These are phyloP conservation scores for Thecophora atra DNA, from an alignment of 2,888 invertebrate genomes.

Conservation along the genomic window DNA sequence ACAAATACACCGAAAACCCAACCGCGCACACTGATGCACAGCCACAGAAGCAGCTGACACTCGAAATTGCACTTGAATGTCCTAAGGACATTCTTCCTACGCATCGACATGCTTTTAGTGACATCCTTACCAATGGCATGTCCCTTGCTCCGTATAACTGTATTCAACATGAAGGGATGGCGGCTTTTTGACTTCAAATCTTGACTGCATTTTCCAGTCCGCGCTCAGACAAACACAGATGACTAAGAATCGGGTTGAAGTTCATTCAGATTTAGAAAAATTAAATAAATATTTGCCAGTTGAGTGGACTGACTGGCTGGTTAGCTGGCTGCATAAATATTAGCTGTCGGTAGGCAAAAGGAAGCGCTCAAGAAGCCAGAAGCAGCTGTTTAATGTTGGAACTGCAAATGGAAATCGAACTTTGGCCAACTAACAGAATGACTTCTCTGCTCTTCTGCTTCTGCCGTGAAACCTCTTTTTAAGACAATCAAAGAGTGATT, in stretches of 20 bases:
- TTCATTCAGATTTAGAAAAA: not conserved
- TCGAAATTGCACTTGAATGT: not conserved
- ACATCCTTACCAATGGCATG: no score
- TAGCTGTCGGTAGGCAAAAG: not conserved
- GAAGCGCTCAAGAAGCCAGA: not conserved
- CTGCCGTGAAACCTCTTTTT: no score
- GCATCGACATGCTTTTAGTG: no score
- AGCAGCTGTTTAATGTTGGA: not conserved
- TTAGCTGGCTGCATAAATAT: conserved; percentile 4
- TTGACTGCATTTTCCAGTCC: not conserved
- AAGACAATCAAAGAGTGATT: no score
- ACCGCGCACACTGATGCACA: not conserved
- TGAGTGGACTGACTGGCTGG: not conserved
- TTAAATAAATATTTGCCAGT: conserved; percentile 23
- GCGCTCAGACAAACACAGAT: not conserved
- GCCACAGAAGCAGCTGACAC: conserved; percentile 6
- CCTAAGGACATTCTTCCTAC: no score
- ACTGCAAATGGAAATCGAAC: not conserved
- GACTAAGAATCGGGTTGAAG: not conserved
- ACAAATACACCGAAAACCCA: not conserved
- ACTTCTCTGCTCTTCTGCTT: no score
- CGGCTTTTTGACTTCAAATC: not conserved
- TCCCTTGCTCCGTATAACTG: not conserved
- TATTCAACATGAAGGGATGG: not conserved
- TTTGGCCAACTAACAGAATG: not conserved